Conservation (phyloP, 2,888 invertebrate genomes). For the Arge pagana region DNA sequence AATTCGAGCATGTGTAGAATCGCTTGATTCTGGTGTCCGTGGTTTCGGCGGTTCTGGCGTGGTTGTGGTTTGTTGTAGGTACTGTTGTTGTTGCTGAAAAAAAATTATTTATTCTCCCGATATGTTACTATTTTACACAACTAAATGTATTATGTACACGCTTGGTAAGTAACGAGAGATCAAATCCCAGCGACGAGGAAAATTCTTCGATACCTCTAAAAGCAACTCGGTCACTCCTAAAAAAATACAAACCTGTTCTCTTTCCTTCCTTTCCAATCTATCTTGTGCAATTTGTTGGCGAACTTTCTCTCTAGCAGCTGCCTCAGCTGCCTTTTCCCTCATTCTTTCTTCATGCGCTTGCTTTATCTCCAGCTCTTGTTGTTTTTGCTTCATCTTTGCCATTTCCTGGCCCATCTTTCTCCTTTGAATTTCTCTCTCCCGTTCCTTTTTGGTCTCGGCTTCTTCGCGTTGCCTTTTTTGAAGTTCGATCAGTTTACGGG, state of each 20-base stretch:
- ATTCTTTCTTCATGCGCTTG: slow-evolving; percentile 74
- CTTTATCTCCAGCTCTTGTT: slow-evolving; percentile 76
- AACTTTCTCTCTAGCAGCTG: slow-evolving; percentile 75
- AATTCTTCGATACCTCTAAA: too few relatives aligned
- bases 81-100: slow-evolving; percentile 32
- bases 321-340: slow-evolving; percentile 77
- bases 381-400: slow-evolving; percentile 72
- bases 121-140: too few relatives aligned
- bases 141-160: too few relatives aligned
- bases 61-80: slow-evolving; percentile 24
- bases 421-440: slow-evolving; percentile 71
- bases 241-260: slow-evolving; percentile 42
- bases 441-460: slow-evolving; percentile 69
- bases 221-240: too few relatives aligned
- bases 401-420: slow-evolving; percentile 75
- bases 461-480: slow-evolving; percentile 63
- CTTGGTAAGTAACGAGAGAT: too few relatives aligned
- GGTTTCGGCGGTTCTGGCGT: slow-evolving; percentile 26
- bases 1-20: slow-evolving; percentile 68
- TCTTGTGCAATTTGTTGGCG: slow-evolving; percentile 85
- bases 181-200: too few relatives aligned
- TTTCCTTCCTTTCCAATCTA: slow-evolving; percentile 69
- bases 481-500: slow-evolving; percentile 68
- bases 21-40: slow-evolving; percentile 15
- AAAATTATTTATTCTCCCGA: too few relatives aligned